Conservation (phyloP, 2,797 vertebrate species). For the Myiotriccus ornatus region DNA sequence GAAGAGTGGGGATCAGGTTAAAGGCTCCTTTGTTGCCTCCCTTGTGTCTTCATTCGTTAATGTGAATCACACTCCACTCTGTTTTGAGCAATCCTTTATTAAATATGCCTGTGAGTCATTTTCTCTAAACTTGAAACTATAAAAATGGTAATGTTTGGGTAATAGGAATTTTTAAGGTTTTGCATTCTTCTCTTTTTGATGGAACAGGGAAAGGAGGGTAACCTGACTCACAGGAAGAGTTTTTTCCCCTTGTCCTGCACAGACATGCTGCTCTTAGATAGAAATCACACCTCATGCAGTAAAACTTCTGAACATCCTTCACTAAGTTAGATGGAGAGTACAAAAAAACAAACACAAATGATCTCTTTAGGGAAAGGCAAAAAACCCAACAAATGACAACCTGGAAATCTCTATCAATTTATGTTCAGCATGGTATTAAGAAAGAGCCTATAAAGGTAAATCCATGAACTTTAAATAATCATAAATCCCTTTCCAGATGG, state of each 20-base stretch:
- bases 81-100: conserved; percentile 39
- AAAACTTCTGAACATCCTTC: not conserved
- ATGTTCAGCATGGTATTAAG: not conserved
- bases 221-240: not conserved
- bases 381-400: not conserved
- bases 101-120: conserved; percentile 45
- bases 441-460: not conserved
- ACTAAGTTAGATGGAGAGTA: not conserved
- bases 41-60: not conserved
- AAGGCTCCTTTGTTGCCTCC: not conserved
- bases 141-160: conserved; percentile 33
- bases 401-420: not conserved
- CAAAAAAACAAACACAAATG: not conserved
- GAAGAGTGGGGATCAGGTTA: not conserved
- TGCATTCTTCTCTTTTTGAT: conserved; percentile 18
- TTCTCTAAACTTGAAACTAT: conserved; percentile 35
- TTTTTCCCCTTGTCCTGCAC: not conserved
- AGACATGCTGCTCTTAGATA: not conserved
- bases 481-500: not conserved
- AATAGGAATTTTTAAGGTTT: conserved; percentile 25
- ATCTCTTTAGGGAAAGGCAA: not conserved
- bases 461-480: not conserved
- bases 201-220: conserved; percentile 7
- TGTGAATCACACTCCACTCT: conserved; percentile 11
- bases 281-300: not conserved